Conservation (phyloP, 2,113 vertebrate genomes). For the Cyanocitta stelleri region DNA sequence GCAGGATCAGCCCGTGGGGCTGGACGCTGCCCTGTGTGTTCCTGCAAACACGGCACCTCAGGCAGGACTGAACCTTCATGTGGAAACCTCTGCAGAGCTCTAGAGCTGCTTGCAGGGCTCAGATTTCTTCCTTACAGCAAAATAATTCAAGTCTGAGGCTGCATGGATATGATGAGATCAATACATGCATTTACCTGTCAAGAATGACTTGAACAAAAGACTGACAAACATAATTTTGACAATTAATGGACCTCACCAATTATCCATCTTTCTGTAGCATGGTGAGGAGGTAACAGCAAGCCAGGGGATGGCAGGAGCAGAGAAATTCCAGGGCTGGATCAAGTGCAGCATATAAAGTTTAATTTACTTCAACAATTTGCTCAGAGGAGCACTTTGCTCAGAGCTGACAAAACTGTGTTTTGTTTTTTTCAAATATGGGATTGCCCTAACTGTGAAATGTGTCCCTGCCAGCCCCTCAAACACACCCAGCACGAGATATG, state of each 20-base stretch:
- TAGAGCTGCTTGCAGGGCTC: background rate
- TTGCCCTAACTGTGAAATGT: background rate
- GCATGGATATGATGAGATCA: background rate
- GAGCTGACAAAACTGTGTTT: background rate
- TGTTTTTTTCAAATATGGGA: background rate
- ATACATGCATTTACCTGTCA: background rate
- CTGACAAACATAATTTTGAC: background rate
- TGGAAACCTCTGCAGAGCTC: background rate
- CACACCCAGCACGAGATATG: fast-evolving
- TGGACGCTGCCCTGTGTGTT: fast-evolving
- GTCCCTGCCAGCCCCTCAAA: background rate
- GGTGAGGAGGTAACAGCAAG: background rate
- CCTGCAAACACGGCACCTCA: background rate
- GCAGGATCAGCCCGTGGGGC: background rate
- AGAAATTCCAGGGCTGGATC: background rate
- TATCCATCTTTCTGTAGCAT: background rate
- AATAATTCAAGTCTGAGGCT: background rate
- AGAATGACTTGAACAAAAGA: background rate
- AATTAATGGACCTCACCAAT: background rate
- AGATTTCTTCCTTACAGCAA: background rate
- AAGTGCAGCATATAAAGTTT: background rate
- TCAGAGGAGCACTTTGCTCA: background rate
- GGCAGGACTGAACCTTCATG: background rate
- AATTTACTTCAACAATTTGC: background rate
- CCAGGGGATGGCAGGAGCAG: background rate